Percentiles rank a stretch among this genome's conserved stretches.
Conservation (phyloP, 92 coral and sea anemone genomes). For the Epizoanthus rinbou region DNA sequence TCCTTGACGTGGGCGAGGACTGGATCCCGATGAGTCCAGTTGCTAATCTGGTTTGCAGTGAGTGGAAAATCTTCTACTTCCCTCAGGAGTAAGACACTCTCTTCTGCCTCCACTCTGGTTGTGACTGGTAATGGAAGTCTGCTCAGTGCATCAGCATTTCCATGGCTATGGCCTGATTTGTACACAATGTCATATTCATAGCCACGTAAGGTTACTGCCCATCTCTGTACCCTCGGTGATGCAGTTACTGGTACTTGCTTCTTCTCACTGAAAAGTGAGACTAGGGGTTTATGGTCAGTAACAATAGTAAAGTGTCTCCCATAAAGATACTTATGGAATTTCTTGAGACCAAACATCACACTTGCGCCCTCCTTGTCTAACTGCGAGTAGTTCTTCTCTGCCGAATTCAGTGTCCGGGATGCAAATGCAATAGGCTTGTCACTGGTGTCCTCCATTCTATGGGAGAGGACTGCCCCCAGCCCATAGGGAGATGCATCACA, state of each 20-base stretch:
- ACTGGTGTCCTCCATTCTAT: slow-evolving; percentile 20
- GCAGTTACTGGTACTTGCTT: slow-evolving; percentile 57
- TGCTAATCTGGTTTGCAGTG: slow-evolving; percentile 46
- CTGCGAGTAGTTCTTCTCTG: slow-evolving; percentile 37
- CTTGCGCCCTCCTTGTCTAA: slow-evolving; percentile 34
- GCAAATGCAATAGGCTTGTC: slow-evolving; percentile 40
- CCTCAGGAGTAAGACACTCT: slow-evolving; percentile 33
- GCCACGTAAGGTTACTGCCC: slow-evolving; percentile 52
- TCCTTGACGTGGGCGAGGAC: slow-evolving; percentile 43
- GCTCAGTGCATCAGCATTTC: slow-evolving; percentile 51
- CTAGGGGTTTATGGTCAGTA: slow-evolving; percentile 65
- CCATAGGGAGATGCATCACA: slow-evolving; percentile 44
- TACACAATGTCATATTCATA: slow-evolving; percentile 46
- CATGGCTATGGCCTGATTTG: slow-evolving; percentile 57
- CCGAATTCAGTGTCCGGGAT: slow-evolving; percentile 22
- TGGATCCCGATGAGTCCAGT: slow-evolving; percentile 49
- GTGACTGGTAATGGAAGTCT: slow-evolving; percentile 52
- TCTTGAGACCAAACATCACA: slow-evolving; percentile 29
- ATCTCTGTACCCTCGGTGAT: slow-evolving; percentile 60
- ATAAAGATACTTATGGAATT: slow-evolving; percentile 43
- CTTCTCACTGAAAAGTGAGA: slow-evolving; percentile 49
- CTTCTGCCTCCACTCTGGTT: slow-evolving; percentile 37
- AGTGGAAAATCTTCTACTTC: slow-evolving; percentile 37
- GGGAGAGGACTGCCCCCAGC: slow-evolving; percentile 46
- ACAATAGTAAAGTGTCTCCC: slow-evolving; percentile 57